These are phyloP conservation scores for Chloroceryle amazona DNA, from an alignment of 2,797 vertebrate species.

Conservation along the genomic window DNA sequence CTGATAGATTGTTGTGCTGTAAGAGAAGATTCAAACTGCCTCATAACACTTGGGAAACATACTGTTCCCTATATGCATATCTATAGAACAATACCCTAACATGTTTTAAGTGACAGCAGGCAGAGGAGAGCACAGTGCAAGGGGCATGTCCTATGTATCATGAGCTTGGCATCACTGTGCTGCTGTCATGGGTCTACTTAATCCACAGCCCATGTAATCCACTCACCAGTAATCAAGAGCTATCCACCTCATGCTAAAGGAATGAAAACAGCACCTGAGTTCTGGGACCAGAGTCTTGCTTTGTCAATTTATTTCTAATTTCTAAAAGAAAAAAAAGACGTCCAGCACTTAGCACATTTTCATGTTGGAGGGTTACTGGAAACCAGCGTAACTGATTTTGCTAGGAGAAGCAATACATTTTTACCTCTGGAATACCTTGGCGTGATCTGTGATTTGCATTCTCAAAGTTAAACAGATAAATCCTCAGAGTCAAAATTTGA, in stretches of 20 bases:
- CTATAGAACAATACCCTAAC: background rate
- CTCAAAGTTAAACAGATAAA: background rate
- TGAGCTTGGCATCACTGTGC: background rate
- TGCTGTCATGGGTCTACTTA: background rate
- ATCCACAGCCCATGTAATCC: background rate
- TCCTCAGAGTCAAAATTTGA: background rate
- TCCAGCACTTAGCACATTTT: background rate
- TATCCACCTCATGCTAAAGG: background rate
- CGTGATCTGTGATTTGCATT: background rate
- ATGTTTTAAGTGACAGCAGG: background rate
- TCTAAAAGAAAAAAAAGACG: background rate
- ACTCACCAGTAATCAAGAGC: background rate
- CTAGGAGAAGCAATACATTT: background rate
- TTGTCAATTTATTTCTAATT: background rate
- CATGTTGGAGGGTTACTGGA: background rate
- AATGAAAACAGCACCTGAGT: background rate
- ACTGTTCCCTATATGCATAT: background rate
- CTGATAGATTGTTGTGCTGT: background rate
- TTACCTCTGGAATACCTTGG: background rate
- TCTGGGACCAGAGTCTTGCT: background rate
- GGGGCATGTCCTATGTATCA: rapidly evolving
- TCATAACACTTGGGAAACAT: background rate
- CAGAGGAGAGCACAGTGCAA: background rate
- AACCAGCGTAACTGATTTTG: slow-evolving; percentile 12
- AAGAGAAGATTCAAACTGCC: background rate